phyloP scores from a whole-genome alignment of 2,113 vertebrate genomes.

The Phylloscopus trochilus region DNA sequence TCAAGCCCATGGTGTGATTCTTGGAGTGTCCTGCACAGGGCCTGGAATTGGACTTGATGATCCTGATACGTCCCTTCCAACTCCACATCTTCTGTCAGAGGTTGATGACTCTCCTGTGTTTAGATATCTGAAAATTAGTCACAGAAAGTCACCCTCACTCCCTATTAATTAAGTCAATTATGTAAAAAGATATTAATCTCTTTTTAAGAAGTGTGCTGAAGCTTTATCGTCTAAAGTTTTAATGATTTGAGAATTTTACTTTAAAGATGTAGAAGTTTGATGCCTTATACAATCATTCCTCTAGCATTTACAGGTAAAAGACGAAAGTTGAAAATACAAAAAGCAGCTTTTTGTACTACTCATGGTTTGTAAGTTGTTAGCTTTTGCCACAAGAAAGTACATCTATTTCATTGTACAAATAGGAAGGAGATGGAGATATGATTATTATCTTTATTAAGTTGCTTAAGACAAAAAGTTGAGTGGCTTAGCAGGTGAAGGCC shows the following conservation, averaged over 20 bases:
- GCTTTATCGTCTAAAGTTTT: not conserved
- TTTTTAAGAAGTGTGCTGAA: not conserved
- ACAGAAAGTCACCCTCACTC: constrained; percentile 19
- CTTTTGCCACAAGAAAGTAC: constrained; percentile 3
- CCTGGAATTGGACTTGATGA: not conserved
- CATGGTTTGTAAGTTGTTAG: not conserved
- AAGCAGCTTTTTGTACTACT: not conserved
- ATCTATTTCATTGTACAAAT: not conserved
- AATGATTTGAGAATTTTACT: not conserved
- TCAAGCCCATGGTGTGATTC: not conserved
- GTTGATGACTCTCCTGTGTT: not conserved
- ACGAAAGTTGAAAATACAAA: not conserved
- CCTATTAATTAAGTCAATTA: constrained; percentile 33
- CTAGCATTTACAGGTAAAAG: not conserved
- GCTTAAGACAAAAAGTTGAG: constrained; percentile 15
- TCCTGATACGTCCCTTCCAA: not conserved
- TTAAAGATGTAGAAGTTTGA: not conserved
- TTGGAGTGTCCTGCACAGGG: not conserved
- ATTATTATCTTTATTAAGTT: constrained; percentile 36
- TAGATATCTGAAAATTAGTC: constrained; percentile 34
- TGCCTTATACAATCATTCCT: not conserved
- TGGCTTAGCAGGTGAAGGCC: not conserved
- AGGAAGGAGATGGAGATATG: constrained; percentile 3
- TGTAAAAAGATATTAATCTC: not conserved
- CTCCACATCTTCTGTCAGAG: not conserved